Conservation (phyloP, 2,888 invertebrate genomes). For the Catocala nupta region DNA sequence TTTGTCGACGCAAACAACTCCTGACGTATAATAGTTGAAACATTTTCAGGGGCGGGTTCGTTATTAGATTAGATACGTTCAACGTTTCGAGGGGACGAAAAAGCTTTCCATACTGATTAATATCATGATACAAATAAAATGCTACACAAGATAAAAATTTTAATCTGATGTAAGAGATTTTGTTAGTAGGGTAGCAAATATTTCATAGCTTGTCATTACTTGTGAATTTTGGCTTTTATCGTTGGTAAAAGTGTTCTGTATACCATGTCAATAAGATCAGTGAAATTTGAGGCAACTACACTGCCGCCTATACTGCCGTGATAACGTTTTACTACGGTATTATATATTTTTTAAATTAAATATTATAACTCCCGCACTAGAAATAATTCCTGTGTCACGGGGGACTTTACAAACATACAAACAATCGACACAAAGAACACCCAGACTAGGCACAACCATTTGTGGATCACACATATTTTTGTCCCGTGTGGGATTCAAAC, state of each 20-base stretch:
- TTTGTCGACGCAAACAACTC: constrained; percentile 80
- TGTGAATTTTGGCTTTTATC: neutral
- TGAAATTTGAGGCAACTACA: no score
- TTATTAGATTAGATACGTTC: constrained; percentile 78
- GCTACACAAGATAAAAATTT: constrained; percentile 44
- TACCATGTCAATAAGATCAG: neutral
- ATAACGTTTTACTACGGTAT: no score
- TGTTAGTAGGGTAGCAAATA: constrained; percentile 9
- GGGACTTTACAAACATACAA: no score
- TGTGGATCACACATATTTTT: no score
- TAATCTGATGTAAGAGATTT: constrained; percentile 38
- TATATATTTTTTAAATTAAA: no score
- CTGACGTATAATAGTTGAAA: constrained; percentile 75
- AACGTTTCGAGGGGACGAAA: constrained; percentile 64
- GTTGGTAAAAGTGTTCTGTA: neutral
- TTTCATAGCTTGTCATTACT: neutral
- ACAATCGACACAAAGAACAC: no score
- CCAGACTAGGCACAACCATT: no score
- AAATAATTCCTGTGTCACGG: no score
- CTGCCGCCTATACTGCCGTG: no score
- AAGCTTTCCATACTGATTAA: constrained; percentile 74
- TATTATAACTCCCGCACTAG: no score
- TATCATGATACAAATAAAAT: constrained; percentile 56
- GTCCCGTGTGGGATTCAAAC: no score
- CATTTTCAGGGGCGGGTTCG: constrained; percentile 71